Evolutionary conservation across 2,888 invertebrate genomes (phyloP).

Genomic region (Cataglyphis albicans): DNA sequence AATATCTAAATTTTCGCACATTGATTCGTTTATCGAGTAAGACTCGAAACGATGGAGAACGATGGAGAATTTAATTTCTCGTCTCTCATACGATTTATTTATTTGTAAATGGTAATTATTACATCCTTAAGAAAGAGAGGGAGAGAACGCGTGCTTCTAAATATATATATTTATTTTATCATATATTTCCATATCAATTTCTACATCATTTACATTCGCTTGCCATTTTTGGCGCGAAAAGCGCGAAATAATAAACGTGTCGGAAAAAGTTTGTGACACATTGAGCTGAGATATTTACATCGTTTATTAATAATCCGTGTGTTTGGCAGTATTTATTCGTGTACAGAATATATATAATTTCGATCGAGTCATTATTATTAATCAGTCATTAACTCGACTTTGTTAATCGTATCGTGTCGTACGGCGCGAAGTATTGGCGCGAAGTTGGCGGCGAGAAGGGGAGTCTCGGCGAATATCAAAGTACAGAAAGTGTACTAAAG

Average conservation of each 20-base stretch:
- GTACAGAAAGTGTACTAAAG: neutral
- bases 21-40: neutral
- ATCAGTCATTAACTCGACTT: neutral
- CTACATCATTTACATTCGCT: neutral
- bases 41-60: neutral
- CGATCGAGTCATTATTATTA: neutral
- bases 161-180: neutral
- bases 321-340: neutral
- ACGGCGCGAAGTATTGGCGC: too few relatives aligned
- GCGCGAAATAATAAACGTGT: neutral
- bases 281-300: neutral
- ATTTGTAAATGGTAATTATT: neutral
- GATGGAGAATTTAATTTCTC: neutral
- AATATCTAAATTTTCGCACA: neutral
- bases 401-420: neutral
- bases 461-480: too few relatives aligned
- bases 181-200: neutral
- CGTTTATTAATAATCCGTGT: neutral
- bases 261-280: neutral
- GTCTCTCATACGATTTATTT: neutral
- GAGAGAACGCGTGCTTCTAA: neutral
- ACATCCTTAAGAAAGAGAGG: too few relatives aligned
- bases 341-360: neutral
- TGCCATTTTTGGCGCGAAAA: neutral
- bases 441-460: too few relatives aligned